phyloP scores from a whole-genome alignment of 2,113 vertebrate species.

The Podilymbus podiceps region DNA sequence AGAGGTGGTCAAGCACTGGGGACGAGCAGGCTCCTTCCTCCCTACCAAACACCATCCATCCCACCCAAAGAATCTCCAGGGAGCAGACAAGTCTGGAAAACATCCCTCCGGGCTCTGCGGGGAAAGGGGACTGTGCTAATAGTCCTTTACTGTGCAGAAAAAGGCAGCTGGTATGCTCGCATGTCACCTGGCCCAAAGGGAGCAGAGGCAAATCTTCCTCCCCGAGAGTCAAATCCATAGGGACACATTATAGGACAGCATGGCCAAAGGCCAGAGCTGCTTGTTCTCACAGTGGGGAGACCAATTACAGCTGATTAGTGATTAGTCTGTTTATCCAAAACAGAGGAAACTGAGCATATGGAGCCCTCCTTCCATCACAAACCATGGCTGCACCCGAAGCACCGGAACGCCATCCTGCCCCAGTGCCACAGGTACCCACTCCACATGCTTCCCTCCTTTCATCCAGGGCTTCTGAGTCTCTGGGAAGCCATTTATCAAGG shows the following conservation, averaged over 20 bases:
- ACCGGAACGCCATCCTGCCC: fast-evolving
- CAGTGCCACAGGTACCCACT: background rate
- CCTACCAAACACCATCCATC: fast-evolving
- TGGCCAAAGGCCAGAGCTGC: background rate
- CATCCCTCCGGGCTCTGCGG: background rate
- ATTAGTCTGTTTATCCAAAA: background rate
- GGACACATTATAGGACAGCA: background rate
- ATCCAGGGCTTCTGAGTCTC: background rate
- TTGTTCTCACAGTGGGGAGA: background rate
- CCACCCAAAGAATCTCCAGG: background rate
- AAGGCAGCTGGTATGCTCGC: background rate
- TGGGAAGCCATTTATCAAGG: background rate
- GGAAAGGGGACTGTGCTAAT: background rate
- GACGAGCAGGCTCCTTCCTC: background rate
- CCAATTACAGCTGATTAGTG: background rate
- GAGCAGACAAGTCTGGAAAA: background rate
- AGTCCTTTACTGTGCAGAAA: background rate
- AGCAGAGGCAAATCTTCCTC: background rate
- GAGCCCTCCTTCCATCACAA: background rate
- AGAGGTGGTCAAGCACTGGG: background rate
- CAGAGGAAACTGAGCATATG: background rate
- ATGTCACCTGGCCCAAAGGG: background rate
- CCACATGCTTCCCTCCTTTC: background rate
- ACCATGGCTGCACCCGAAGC: background rate
- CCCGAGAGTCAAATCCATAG: background rate